A percentile compares a stretch with the other conserved stretches of the same genome.
phyloP scores from a whole-genome alignment of 1,140 invertebrate genomes.

The Euura saliciscinereae region DNA sequence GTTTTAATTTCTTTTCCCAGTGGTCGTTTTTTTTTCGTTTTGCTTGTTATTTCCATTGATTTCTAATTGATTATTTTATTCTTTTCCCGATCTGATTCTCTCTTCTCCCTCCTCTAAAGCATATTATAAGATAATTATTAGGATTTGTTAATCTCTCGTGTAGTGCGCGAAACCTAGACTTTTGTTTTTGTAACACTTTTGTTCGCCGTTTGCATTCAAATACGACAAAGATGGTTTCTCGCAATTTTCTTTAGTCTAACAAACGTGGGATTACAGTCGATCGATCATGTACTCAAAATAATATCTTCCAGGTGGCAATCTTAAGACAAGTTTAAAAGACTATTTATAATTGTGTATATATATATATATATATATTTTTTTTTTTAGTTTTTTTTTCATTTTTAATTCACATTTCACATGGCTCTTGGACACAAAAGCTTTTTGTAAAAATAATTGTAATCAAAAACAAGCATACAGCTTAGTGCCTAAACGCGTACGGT shows the following conservation, averaged over 20 bases:
- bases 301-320: constrained; percentile 19
- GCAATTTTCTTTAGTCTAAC: constrained; percentile 15
- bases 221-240: background rate
- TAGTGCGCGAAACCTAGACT: constrained; percentile 30
- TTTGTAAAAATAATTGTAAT: constrained; percentile 30
- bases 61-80: background rate
- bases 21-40: constrained; percentile 10
- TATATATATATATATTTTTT: too few species aligned
- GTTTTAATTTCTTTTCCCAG: constrained; percentile 14
- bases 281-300: constrained; percentile 21
- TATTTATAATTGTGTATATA: constrained; percentile 11
- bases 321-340: constrained; percentile 1
- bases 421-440: constrained; percentile 23
- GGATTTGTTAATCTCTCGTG: constrained; percentile 29
- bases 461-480: constrained; percentile 23
- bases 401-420: constrained; percentile 17
- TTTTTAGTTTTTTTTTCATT: constrained; percentile 19
- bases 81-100: constrained; percentile 5
- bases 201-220: background rate
- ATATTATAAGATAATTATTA: constrained; percentile 27
- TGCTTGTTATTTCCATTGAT: constrained; percentile 1
- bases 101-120: constrained; percentile 26
- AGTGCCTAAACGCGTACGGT: constrained; percentile 20
- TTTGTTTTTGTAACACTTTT: constrained; percentile 30
- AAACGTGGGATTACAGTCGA: constrained; percentile 12